phyloP scores from a whole-genome alignment of 2,888 invertebrate genomes.

The Peribatodes rhomboidaria region DNA sequence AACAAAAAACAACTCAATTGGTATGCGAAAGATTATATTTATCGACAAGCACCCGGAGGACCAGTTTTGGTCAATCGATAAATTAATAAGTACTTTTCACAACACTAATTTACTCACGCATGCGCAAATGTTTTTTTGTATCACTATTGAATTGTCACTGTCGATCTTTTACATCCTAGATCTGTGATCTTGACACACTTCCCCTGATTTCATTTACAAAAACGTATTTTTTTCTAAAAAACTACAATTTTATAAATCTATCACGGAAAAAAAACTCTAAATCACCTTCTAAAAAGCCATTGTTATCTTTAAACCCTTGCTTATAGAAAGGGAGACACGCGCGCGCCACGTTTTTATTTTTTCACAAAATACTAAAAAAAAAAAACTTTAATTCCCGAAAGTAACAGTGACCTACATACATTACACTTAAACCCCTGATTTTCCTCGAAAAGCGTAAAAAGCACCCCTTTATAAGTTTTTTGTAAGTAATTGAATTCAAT shows the following conservation, averaged over 20 bases:
- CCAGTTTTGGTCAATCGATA: too few relatives aligned
- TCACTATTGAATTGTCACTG: too few relatives aligned
- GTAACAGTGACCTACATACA: slow-evolving; percentile 80
- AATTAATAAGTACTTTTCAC: too few relatives aligned
- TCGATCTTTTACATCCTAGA: too few relatives aligned
- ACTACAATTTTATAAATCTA: slow-evolving; percentile 71
- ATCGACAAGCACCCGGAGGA: too few relatives aligned
- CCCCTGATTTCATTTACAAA: slow-evolving; percentile 62
- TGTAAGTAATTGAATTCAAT: slow-evolving; percentile 81
- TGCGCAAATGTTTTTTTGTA: too few relatives aligned
- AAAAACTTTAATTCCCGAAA: slow-evolving; percentile 70
- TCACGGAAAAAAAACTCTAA: slow-evolving; percentile 70
- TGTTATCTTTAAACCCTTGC: slow-evolving; percentile 83
- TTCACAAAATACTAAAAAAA: slow-evolving; percentile 58
- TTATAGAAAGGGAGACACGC: slow-evolving; percentile 72
- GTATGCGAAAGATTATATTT: too few relatives aligned
- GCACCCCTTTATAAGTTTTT: slow-evolving; percentile 74
- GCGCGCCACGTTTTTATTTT: slow-evolving; percentile 72
- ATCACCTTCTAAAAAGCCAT: slow-evolving; percentile 81
- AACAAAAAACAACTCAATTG: too few relatives aligned
- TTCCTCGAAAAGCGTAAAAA: slow-evolving; percentile 78
- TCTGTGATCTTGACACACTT: slow-evolving; percentile 65
- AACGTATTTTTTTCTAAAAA: slow-evolving; percentile 63
- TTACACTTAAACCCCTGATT: slow-evolving; percentile 68
- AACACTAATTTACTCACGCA: too few relatives aligned